Evolutionary conservation across 2,888 invertebrate genomes (phyloP), one percentile per base, ranked within the genome.

Genomic region (Eretmocerus hayati): DNA sequence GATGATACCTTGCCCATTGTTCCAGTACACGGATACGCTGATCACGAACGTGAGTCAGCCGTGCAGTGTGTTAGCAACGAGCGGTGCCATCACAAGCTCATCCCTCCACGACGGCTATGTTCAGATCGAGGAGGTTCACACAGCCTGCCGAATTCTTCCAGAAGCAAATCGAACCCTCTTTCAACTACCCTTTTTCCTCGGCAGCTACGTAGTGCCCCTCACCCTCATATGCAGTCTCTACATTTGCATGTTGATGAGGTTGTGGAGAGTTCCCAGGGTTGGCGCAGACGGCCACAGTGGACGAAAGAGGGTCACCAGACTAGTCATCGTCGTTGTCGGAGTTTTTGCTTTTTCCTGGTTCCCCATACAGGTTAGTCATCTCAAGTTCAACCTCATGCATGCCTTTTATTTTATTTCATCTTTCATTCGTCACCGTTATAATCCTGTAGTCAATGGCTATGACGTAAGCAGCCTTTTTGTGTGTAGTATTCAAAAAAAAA

Each of bases 281-380:
- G 87, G 87, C 21, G 87, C 85, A 4, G 90, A 91, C 69, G 84
- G 83, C 61, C 80, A 87, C 53, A 79, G 89, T 56, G 88, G 90
- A 54, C 89, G 90, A 74, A 84, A 86, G 72, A 80, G 91, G 57
- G 94, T 93, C 30, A 95, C 94, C 5, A 79, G 90, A 56, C 85
- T 95, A 84, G 92, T 95, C 18, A 83, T 92, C 52, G 85, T 91
- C 44, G 90, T 93, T 44, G 90, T 93, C 2, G 83, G 90, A 43
- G 90, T 90, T 40, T 95, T 95, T 72, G 92, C 93, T 18, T 78
- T 91, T 35, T 92, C 93, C 74, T 94, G 94, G 94, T 83, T 88
- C 62, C 95, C 95, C 21, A 89, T 95, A 65, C 92, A 93, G 78
- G 85, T 92, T 62, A 78, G 40, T 37, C 33, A 5, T 8, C 4